Base-by-base conservation (phyloP, 2,797 vertebrate genomes). In the Pipistrellus pygmaeus region DNA sequence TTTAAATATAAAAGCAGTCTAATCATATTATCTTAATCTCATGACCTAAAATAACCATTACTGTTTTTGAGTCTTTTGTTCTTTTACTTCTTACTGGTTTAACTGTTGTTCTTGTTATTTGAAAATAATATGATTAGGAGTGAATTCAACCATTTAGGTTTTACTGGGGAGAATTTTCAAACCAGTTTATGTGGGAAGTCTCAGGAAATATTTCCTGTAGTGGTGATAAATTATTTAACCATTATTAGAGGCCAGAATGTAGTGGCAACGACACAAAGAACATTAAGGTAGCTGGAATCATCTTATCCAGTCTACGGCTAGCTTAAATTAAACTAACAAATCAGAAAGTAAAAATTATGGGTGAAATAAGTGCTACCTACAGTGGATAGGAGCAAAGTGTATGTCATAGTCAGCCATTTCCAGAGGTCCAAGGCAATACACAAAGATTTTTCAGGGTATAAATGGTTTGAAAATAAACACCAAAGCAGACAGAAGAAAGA, bases 281-380 rank as follows among this genome's bases (percentile, higher is more conserved):
- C 46, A 83, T 95, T 69, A 94, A 91, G 84, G 62, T 55, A 83
- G 82, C 72, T 0, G 20, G 89, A 87, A 80, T 85, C 92, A 81
- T 85, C 80, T 90, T 95, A 96, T 55, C 71, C 81, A 21, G 81
- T 85, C 81, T 44, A 55, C 6, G 1, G 82, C 71, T 75, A 77
- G 38, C 25, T 95, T 91, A 94, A 97, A 97, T 93, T 93, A 97
- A 97, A 95, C 46, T 94, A 94, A 95, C 93, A 95, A 95, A 95
- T 97, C 91, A 93, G 86, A 88, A 95, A 78, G 76, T 69, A n/a
- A 84, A 91, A 94, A 85, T 85, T 89, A 90, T 46, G 53, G 27
- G 21, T 35, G 86, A 88, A 94, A 35, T 57, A 87, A 85, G 7
- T n/a, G 38, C 32, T n/a, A 48, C 18, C 81, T 8, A 80, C 5